Conservation (phyloP, 92 coral and sea anemone species). For the Epizoanthus illoricatus region DNA sequence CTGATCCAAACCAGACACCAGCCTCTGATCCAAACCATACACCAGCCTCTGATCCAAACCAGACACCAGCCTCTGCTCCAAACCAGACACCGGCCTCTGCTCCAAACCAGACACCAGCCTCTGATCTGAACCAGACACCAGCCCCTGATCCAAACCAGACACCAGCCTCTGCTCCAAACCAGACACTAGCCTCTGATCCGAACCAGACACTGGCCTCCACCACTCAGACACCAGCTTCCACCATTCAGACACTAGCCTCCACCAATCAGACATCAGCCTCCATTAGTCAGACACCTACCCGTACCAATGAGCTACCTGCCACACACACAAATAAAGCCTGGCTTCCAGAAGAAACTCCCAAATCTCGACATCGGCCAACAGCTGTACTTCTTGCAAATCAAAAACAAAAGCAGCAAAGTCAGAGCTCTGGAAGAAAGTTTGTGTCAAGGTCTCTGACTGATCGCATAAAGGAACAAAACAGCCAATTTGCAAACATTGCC, state of each 20-base stretch:
- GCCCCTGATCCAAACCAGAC: background rate
- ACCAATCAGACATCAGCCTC: background rate
- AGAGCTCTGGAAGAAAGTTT: slow-evolving; percentile 20
- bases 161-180: background rate
- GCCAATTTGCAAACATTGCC: slow-evolving; percentile 13
- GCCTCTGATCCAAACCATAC: no score
- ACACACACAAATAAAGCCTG: no score
- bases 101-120: background rate
- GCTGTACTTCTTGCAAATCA: background rate
- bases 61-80: background rate
- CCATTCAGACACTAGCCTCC: background rate
- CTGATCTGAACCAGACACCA: no score
- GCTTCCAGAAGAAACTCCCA: no score
- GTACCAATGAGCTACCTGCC: background rate
- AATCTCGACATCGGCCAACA: no score
- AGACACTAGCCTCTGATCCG: background rate
- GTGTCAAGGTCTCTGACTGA: slow-evolving; percentile 16
- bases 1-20: no score
- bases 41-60: no score
- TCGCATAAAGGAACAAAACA: slow-evolving; percentile 21
- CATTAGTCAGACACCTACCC: background rate
- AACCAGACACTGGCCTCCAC: background rate
- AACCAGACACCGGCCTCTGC: background rate
- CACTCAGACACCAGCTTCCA: background rate
- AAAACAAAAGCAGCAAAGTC: slow-evolving; percentile 8